These are phyloP conservation scores for Chloroclysta siterata DNA, from an alignment of 2,888 invertebrate genomes.

Conservation along the genomic window DNA sequence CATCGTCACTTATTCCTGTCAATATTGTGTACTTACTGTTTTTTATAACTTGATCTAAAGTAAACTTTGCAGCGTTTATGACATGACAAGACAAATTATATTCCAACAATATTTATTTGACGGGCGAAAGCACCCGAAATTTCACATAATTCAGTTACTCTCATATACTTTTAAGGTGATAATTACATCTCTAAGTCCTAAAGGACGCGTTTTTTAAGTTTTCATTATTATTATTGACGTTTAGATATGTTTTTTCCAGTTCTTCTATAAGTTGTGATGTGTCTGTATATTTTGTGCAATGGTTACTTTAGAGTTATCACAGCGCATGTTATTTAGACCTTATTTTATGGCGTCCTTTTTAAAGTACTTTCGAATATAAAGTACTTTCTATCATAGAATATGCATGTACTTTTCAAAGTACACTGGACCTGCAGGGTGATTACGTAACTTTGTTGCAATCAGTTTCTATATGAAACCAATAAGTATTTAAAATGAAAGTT, in stretches of 20 bases:
- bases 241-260: conserved; percentile 40
- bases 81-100: conserved; percentile 38
- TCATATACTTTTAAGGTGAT: conserved; percentile 34
- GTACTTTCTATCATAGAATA: too few species aligned
- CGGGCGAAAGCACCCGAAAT: conserved; percentile 19
- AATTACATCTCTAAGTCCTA: conserved; percentile 32
- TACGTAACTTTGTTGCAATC: too few species aligned
- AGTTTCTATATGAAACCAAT: too few species aligned
- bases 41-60: conserved; percentile 23
- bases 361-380: not conserved
- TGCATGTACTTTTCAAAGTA: not conserved
- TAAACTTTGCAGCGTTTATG: conserved; percentile 31
- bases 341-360: conserved; percentile 7
- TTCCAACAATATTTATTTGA: conserved; percentile 31
- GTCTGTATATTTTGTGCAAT: conserved; percentile 68
- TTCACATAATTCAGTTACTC: conserved; percentile 32
- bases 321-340: conserved; percentile 7
- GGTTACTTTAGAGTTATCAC: conserved; percentile 48
- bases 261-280: conserved; percentile 46
- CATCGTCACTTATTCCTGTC: too few species aligned
- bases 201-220: conserved; percentile 34
- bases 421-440: too few species aligned
- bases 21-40: not conserved
- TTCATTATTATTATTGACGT: conserved; percentile 33
- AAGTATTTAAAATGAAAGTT: too few species aligned